These are phyloP conservation scores for Diprion similis DNA, from an alignment of 1,140 invertebrate species.

Conservation along the genomic window DNA sequence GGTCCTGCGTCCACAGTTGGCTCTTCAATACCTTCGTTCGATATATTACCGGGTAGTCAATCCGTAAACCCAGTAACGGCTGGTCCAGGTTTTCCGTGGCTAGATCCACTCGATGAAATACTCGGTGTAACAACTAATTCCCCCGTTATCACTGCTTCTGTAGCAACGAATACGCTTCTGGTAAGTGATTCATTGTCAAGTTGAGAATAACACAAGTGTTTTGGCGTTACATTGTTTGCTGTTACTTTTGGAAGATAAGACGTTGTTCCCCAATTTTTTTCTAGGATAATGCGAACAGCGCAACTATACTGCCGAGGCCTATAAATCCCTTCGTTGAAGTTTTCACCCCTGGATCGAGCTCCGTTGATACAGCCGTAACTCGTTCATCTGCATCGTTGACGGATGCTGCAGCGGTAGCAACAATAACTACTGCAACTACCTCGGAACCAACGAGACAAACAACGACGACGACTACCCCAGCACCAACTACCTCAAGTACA, in stretches of 20 bases:
- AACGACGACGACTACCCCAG: constrained; percentile 18
- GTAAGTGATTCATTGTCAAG: constrained; percentile 35
- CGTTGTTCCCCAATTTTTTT: not conserved
- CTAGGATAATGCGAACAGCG: constrained; percentile 21
- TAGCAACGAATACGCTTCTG: constrained; percentile 50
- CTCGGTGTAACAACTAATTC: constrained; percentile 54
- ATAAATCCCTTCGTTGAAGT: constrained; percentile 46
- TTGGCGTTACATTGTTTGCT: constrained; percentile 9
- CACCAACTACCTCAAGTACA: not conserved
- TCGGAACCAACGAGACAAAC: constrained; percentile 19
- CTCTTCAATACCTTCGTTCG: constrained; percentile 36
- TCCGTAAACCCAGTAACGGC: constrained; percentile 36
- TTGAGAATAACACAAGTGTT: constrained; percentile 16
- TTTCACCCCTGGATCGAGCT: constrained; percentile 42
- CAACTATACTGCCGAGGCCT: constrained; percentile 33
- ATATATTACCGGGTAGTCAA: constrained; percentile 40
- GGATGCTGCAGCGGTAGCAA: constrained; percentile 23
- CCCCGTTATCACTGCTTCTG: constrained; percentile 48
- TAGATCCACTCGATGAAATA: constrained; percentile 56
- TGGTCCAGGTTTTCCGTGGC: constrained; percentile 53
- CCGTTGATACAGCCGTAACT: constrained; percentile 1
- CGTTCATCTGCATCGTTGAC: constrained; percentile 15
- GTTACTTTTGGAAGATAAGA: constrained; percentile 46
- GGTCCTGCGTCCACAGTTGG: constrained; percentile 28
- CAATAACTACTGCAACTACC: constrained; percentile 25